Evolutionary conservation across 2,888 invertebrate genomes (phyloP).

Genomic region (Noctuana brunneofusca): DNA sequence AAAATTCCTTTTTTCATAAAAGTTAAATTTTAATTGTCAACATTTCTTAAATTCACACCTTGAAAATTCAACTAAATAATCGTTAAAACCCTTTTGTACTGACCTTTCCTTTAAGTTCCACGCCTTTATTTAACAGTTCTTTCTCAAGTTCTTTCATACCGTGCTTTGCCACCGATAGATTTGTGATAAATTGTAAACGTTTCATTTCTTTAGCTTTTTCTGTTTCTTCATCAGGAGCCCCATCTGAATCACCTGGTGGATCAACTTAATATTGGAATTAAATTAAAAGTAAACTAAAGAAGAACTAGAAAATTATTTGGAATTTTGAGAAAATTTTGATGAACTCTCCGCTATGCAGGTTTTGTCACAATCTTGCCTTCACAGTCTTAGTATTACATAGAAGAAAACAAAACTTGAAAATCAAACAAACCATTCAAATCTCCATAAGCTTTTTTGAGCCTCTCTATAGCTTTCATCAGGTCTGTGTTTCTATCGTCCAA

Average conservation of each 20-base stretch:
- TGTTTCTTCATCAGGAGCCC: constrained; percentile 1
- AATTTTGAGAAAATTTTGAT: too few relatives aligned
- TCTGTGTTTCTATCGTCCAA: constrained; percentile 48
- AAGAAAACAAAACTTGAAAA: not conserved
- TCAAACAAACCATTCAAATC: constrained; percentile 1
- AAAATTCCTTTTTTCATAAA: too few relatives aligned
- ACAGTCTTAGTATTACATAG: too few relatives aligned
- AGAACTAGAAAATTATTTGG: too few relatives aligned
- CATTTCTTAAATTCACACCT: not conserved
- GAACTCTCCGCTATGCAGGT: too few relatives aligned
- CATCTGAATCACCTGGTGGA: not conserved
- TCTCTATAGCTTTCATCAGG: constrained; percentile 58
- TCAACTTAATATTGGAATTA: not conserved
- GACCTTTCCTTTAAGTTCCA: constrained; percentile 12
- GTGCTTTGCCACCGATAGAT: constrained; percentile 44
- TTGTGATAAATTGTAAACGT: constrained; percentile 51
- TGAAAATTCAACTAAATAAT: not conserved
- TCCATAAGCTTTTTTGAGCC: constrained; percentile 50
- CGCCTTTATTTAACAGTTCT: constrained; percentile 36
- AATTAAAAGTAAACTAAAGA: too few relatives aligned
- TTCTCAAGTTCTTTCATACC: constrained; percentile 44
- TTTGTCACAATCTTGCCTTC: too few relatives aligned
- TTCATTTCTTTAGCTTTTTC: constrained; percentile 38
- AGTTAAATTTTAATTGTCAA: too few relatives aligned
- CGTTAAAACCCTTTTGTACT: not conserved